Evolutionary conservation across 2,113 vertebrate genomes (phyloP).

Genomic region (Onychorhynchus coronatus): DNA sequence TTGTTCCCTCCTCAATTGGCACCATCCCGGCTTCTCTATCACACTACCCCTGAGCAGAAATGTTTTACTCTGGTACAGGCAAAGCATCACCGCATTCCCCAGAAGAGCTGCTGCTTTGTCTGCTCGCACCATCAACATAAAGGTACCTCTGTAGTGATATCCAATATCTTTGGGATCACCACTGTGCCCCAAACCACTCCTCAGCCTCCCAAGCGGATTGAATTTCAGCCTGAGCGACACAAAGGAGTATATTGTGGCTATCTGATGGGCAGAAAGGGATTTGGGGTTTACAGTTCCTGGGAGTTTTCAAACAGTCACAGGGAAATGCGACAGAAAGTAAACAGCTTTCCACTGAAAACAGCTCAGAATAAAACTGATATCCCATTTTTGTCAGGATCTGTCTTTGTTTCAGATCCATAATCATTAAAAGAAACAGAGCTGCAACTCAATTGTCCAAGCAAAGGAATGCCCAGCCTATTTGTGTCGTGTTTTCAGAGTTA

Average conservation of each 20-base stretch:
- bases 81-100: not conserved
- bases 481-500: not conserved
- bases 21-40: not conserved
- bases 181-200: not conserved
- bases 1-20: not conserved
- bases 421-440: not conserved
- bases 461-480: not conserved
- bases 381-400: not conserved
- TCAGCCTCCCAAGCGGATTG: not conserved
- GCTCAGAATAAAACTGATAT: not conserved
- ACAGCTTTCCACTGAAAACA: not conserved
- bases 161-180: not conserved
- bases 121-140: rapidly evolving
- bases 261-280: not conserved
- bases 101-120: not conserved
- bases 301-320: not conserved
- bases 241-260: not conserved
- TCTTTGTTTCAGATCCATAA: not conserved
- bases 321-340: not conserved
- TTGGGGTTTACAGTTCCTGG: not conserved
- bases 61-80: not conserved
- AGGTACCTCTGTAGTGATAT: not conserved
- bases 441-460: not conserved
- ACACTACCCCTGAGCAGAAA: not conserved
- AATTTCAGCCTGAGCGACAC: not conserved